Conservation (phyloP, 1,140 invertebrate species). For the Orchesella cincta region DNA sequence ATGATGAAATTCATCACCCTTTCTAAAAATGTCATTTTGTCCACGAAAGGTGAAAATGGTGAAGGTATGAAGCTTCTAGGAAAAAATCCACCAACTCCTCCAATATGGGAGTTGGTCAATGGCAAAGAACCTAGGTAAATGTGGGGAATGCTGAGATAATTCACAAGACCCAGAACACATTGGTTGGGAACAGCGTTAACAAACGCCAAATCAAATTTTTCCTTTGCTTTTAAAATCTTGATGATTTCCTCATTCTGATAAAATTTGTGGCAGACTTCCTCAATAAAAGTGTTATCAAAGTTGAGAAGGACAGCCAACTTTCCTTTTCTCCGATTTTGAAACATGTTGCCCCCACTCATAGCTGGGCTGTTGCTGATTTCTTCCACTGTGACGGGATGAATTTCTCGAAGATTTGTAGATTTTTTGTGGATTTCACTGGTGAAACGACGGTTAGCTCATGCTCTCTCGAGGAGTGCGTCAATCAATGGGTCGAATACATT, state of each 20-base stretch:
- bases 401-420: not conserved
- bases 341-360: not conserved
- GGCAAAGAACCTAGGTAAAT: conserved; percentile 18
- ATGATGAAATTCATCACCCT: conserved; percentile 42
- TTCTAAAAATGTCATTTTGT: conserved; percentile 56
- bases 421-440: conserved; percentile 37
- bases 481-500: conserved; percentile 40
- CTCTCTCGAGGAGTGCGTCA: conserved; percentile 51
- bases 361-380: not conserved
- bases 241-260: not conserved
- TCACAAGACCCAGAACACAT: conserved; percentile 29
- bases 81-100: conserved; percentile 65
- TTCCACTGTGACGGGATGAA: not conserved
- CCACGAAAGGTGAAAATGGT: conserved; percentile 55
- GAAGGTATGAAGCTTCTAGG: conserved; percentile 64
- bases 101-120: not conserved
- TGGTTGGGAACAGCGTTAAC: conserved; percentile 51
- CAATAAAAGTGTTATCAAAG: not conserved
- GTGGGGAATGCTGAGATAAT: not conserved
- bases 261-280: not conserved
- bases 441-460: conserved; percentile 57
- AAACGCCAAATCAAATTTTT: conserved; percentile 52
- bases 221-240: not conserved
- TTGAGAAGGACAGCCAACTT: not conserved
- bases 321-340: not conserved